These are phyloP conservation scores for Sternarchorhynchus goeldii DNA, from an alignment of 2,797 vertebrate species.

Conservation along the genomic window DNA sequence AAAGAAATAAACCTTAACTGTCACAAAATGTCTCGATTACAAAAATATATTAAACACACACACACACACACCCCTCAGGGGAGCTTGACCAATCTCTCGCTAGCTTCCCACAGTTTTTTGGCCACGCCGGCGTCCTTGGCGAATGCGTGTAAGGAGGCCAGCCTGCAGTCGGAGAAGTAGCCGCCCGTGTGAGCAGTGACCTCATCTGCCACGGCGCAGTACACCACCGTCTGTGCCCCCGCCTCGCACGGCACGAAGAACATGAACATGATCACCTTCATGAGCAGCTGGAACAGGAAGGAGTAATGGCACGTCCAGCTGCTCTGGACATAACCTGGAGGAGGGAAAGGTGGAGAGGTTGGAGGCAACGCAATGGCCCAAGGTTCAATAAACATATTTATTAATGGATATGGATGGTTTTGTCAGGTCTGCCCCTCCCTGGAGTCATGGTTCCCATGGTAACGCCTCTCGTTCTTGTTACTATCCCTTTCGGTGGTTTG, in stretches of 20 bases:
- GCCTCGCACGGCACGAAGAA: conserved; percentile 77
- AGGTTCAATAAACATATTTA: no score
- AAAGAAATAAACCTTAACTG: no score
- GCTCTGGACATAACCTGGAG: conserved; percentile 78
- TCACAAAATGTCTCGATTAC: neutral
- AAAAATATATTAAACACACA: neutral
- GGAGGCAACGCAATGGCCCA: neutral
- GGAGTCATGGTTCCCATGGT: no score
- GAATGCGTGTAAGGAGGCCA: conserved; percentile 69
- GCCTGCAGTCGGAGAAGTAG: conserved; percentile 77
- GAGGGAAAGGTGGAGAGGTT: neutral
- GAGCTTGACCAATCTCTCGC: conserved; percentile 78
- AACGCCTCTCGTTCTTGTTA: no score
- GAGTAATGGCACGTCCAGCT: conserved; percentile 79
- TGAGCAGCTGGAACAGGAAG: conserved; percentile 75
- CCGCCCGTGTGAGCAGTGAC: conserved; percentile 72
- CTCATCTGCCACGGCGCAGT: conserved; percentile 77
- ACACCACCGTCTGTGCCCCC: conserved; percentile 78
- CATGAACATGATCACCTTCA: conserved; percentile 81
- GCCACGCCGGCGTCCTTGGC: conserved; percentile 78
- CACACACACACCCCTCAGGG: conserved; percentile 56
- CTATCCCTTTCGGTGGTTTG: no score
- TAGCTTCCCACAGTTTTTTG: conserved; percentile 84
- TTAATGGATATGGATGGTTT: no score
- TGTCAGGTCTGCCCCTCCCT: no score